Conservation (phyloP, 2,888 invertebrate species). For the Eucriotettix oculatus region DNA sequence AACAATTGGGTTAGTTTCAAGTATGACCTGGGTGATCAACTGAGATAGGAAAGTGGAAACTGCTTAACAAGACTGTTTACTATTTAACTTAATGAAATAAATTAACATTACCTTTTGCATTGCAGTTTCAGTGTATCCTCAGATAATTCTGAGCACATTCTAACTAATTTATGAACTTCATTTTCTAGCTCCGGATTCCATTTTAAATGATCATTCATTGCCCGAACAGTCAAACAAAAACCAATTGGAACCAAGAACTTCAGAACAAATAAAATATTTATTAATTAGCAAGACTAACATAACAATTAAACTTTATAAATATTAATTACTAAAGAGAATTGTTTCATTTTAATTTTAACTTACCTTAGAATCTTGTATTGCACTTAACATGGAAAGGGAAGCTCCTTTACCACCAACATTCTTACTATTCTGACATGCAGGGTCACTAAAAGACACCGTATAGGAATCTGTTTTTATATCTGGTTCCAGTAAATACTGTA, state of each 20-base stretch:
- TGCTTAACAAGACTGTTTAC: no score
- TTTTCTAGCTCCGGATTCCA: conserved; percentile 27
- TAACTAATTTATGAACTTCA: conserved; percentile 34
- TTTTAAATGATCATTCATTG: conserved; percentile 40
- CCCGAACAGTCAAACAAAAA: conserved; percentile 47
- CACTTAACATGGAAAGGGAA: conserved; percentile 45
- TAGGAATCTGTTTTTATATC: conserved; percentile 3
- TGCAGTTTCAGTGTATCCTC: conserved; percentile 31
- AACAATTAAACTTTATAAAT: no score
- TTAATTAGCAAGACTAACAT: no score
- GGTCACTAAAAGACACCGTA: conserved; percentile 28
- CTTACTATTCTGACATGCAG: conserved; percentile 33
- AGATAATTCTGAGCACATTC: conserved; percentile 32
- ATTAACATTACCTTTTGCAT: conserved; percentile 28
- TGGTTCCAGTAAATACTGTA: conserved; percentile 2
- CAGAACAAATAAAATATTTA: no score
- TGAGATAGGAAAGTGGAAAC: no score
- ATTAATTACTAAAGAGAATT: no score
- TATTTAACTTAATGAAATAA: no score
- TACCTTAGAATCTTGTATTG: no score
- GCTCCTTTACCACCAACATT: conserved; percentile 66
- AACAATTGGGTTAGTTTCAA: no score
- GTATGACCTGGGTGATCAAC: no score
- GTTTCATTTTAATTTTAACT: no score
- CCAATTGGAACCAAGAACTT: conserved; percentile 40